Base-by-base conservation (phyloP, 2,113 vertebrate genomes). In the Corythornis cristatus region DNA sequence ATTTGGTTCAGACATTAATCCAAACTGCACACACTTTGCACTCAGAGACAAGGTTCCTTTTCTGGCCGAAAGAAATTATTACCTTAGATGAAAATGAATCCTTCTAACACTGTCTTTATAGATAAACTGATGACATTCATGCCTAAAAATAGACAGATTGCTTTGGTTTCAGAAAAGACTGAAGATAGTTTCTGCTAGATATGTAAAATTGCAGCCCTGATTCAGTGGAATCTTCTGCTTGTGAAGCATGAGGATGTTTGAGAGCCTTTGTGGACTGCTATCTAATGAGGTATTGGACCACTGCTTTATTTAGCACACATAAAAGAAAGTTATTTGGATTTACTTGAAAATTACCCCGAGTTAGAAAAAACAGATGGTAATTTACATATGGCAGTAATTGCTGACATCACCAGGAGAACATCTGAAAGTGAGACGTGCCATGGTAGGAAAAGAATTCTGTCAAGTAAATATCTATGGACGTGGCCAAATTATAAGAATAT, bases 321-420 rank as follows among this genome's bases (percentile, higher is more conserved):
- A 65, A 84, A 89, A 76, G 17, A 42, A 89, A 87, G 31, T 66
- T 93, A 16, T 25, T 88, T 86, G 35, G 80, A 82, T 95, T 78
- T 84, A 62, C 62, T 95, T 80, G 66, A 54, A 73, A 89, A 79
- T 76, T 83, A 66, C 77, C 40, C 28, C 65, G 66, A 50, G 48
- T 71, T 77, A 83, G 62, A 74, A 83, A 91, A 87, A 87, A 4
- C 54, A 85, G 33, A 85, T 73, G 35, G 73, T 83, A 73, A 86
- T 92, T 96, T 92, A 94, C 71, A 74, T 95, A 62, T 87, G 89
- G 83, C 83, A 93, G 73, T 90, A 81, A 90, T 89, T 92, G 86
- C 46, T 95, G 83, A 90, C 74, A 70, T 95, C 90, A 92, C 58
- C 43, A 40, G 33, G 33, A 64, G 84, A 92, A 66, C 46, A 56